A percentile compares a stretch with the other conserved stretches of the same genome.
phyloP scores from a whole-genome alignment of 1,140 invertebrate species.

The Aradophagus sp. region DNA sequence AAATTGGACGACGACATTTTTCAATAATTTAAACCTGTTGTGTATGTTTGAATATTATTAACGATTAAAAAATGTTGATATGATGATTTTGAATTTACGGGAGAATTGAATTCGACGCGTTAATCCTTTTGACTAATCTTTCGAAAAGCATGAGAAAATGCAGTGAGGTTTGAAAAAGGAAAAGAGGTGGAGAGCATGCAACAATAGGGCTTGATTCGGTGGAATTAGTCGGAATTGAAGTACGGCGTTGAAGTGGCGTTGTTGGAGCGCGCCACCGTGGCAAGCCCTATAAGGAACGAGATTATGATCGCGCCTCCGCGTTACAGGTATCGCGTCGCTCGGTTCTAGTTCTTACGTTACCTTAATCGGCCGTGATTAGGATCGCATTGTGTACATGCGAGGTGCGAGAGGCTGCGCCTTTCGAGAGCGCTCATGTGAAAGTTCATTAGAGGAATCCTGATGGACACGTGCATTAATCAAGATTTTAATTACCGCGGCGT shows the following conservation, averaged over 20 bases:
- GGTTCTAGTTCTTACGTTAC: constrained; percentile 21
- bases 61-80: too few species aligned
- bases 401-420: constrained; percentile 30
- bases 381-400: constrained; percentile 37
- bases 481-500: constrained; percentile 73
- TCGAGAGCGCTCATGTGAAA: constrained; percentile 46
- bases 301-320: constrained; percentile 27
- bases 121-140: too few species aligned
- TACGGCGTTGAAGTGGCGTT: constrained; percentile 13
- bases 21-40: too few species aligned
- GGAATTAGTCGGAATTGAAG: constrained; percentile 35
- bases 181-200: too few species aligned
- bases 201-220: constrained; percentile 30
- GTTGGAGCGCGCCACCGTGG: not conserved
- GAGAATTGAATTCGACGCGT: too few species aligned
- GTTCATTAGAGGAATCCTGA: constrained; percentile 62
- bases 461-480: constrained; percentile 74
- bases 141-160: too few species aligned
- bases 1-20: too few species aligned
- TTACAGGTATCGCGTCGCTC: constrained; percentile 4
- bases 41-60: too few species aligned
- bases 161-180: too few species aligned
- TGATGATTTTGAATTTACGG: too few species aligned
- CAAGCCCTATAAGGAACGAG: constrained; percentile 24
- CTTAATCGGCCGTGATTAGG: constrained; percentile 40